Percentiles rank a stretch among this genome's conserved stretches.
Conservation (phyloP, 2,888 invertebrate genomes). For the Coleophora deauratella region DNA sequence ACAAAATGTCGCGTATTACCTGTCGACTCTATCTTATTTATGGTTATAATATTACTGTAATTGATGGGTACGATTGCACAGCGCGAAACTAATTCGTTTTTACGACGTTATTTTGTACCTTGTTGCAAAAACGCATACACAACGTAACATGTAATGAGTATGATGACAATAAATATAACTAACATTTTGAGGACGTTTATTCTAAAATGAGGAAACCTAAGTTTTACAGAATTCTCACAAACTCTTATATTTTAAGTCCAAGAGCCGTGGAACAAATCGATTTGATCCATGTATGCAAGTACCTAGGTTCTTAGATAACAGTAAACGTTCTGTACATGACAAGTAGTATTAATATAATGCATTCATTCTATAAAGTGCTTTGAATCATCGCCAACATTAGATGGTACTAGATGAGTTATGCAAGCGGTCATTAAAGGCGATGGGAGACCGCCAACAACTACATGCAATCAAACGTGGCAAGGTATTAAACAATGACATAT, state of each 20-base stretch:
- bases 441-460: slow-evolving; percentile 24
- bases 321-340: slow-evolving; percentile 2
- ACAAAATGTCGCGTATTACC: slow-evolving; percentile 29
- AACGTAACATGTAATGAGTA: too few relatives aligned
- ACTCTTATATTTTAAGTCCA: too few relatives aligned
- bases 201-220: too few relatives aligned
- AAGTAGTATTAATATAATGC: slow-evolving; percentile 22
- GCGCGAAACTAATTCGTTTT: slow-evolving; percentile 8
- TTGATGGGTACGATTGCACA: slow-evolving; percentile 27
- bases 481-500: slow-evolving; percentile 19
- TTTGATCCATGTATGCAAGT: background rate
- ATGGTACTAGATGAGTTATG: slow-evolving; percentile 42
- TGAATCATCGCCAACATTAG: slow-evolving; percentile 46
- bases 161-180: too few relatives aligned
- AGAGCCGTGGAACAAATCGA: background rate
- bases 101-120: slow-evolving; percentile 1
- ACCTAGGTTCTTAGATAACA: slow-evolving; percentile 2
- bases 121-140: too few relatives aligned
- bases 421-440: slow-evolving; percentile 51
- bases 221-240: too few relatives aligned
- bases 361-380: slow-evolving; percentile 32
- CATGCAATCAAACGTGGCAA: slow-evolving; percentile 20
- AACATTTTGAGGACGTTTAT: too few relatives aligned
- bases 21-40: slow-evolving; percentile 24
- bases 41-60: slow-evolving; percentile 22